Percentiles rank a stretch among this genome's conserved stretches.
phyloP scores from a whole-genome alignment of 2,113 vertebrate genomes.

The Gambusia affinis region DNA sequence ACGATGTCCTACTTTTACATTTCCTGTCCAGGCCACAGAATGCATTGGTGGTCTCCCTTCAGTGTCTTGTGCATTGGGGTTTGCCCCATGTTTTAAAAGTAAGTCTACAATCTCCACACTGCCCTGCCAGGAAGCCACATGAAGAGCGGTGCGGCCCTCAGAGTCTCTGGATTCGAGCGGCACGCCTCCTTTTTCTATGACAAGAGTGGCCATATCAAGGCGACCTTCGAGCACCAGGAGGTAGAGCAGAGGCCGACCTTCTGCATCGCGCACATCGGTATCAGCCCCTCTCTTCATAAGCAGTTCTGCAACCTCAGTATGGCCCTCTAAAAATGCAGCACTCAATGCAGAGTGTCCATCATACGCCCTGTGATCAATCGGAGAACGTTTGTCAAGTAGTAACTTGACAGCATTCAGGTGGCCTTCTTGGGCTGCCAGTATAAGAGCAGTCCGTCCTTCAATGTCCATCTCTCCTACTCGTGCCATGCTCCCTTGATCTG shows the following conservation, averaged over 20 bases:
- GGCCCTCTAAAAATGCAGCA: conserved; percentile 76
- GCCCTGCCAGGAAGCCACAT: conserved; percentile 83
- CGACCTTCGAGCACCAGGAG: conserved; percentile 79
- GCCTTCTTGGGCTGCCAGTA: conserved; percentile 84
- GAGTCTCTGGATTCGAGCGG: conserved; percentile 79
- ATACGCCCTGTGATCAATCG: conserved; percentile 79
- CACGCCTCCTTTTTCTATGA: conserved; percentile 80
- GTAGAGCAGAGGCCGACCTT: conserved; percentile 83
- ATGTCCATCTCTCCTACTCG: conserved; percentile 79
- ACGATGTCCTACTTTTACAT: conserved; percentile 60
- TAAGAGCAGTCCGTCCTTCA: conserved; percentile 80
- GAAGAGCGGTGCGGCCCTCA: conserved; percentile 82
- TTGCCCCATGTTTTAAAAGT: conserved; percentile 77
- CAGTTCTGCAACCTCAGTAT: conserved; percentile 74
- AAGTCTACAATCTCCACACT: conserved; percentile 68
- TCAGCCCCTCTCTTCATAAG: conserved; percentile 81
- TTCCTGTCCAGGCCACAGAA: conserved; percentile 83
- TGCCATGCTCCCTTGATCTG: conserved; percentile 81
- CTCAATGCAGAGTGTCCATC: conserved; percentile 81
- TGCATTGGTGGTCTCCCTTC: conserved; percentile 81
- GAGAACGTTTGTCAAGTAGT: conserved; percentile 78
- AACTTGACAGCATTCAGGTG: conserved; percentile 75
- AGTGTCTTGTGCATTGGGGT: conserved; percentile 78
- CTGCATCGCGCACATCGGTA: conserved; percentile 79
- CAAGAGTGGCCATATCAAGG: conserved; percentile 72